Evolutionary conservation across 2,113 vertebrate species (phyloP), one percentile per base, ranked within the genome.

Genomic region (Cathartes aura): DNA sequence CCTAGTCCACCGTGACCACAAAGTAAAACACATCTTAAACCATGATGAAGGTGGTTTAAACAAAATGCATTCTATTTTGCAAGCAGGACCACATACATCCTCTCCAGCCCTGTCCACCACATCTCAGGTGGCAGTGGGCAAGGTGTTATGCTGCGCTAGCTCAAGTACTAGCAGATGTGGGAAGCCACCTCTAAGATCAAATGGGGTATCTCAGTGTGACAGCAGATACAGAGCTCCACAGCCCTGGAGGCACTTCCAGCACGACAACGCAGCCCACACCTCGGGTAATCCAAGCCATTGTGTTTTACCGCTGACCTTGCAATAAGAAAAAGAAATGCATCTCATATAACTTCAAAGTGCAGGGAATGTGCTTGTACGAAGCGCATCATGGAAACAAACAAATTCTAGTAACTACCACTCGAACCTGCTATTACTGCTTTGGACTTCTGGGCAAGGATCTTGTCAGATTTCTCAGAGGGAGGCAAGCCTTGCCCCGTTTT

Each of bases 301-400:
- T 12, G 18, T 66, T 47, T 34, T 8, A 55, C 27, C 43, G 62
- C 71, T 30, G 47, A 43, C 34, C 53, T 43, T 1, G 1, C 38
- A 36, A 2, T 11, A 23, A 58, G 29, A 66, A 45, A 26, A 22
- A 89, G 23, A 83, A 87, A 87, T 2, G 11, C 30, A 21, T 4
- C 30, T 16, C 11, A 23, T 4, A 6, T 17, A 27, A 38, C 53
- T 15, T 38, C 73, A 32, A 40, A 70, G 72, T 1, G 19, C 72
- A 52, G 42, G 15, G 30, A 64, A 81, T 0, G 0, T 6, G 67
- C 45, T 32, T 5, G 50, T 6, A 40, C 5, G 0, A 5, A 70
- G 64, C 13, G 8, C 36, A 23, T 1, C 19, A 10, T 4, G 9
- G 66, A 56, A 47, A 52, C 26, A 55, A 48, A 42, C 17, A 9